Percentiles rank a stretch among this genome's conserved stretches.
phyloP scores from a whole-genome alignment of 2,113 vertebrate genomes.

The Embiotoca jacksoni region DNA sequence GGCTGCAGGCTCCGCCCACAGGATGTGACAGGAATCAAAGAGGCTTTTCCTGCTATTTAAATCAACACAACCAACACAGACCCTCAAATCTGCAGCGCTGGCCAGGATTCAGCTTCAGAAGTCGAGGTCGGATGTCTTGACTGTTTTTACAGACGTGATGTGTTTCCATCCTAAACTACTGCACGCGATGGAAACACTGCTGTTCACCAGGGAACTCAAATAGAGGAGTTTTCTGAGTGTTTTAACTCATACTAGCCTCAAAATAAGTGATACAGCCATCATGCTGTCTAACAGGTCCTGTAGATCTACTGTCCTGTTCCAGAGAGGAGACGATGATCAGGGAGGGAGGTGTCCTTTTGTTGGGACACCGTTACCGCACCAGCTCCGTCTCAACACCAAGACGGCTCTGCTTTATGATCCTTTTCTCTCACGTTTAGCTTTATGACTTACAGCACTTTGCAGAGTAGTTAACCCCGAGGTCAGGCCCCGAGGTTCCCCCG shows the following conservation, averaged over 20 bases:
- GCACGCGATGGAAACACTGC: neutral
- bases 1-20: conserved; percentile 29
- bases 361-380: conserved; percentile 4
- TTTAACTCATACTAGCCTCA: no score
- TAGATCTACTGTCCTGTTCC: conserved; percentile 36
- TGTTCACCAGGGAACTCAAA: neutral
- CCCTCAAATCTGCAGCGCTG: conserved; percentile 5
- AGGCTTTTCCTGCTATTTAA: conserved; percentile 58
- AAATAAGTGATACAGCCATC: no score
- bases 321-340: conserved; percentile 39
- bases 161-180: neutral
- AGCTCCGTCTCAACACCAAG: conserved; percentile 9
- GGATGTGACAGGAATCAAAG: conserved; percentile 68
- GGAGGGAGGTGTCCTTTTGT: no score
- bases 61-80: conserved; percentile 48
- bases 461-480: conserved; percentile 59
- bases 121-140: conserved; percentile 27
- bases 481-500: neutral
- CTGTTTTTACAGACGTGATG: conserved; percentile 25
- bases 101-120: conserved; percentile 28
- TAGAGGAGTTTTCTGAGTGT: no score
- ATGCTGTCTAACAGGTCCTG: neutral
- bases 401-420: conserved; percentile 36
- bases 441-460: conserved; percentile 67
- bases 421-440: conserved; percentile 56